Base-by-base conservation (phyloP, 2,797 vertebrate genomes). In the Phaenicophaeus curvirostris region DNA sequence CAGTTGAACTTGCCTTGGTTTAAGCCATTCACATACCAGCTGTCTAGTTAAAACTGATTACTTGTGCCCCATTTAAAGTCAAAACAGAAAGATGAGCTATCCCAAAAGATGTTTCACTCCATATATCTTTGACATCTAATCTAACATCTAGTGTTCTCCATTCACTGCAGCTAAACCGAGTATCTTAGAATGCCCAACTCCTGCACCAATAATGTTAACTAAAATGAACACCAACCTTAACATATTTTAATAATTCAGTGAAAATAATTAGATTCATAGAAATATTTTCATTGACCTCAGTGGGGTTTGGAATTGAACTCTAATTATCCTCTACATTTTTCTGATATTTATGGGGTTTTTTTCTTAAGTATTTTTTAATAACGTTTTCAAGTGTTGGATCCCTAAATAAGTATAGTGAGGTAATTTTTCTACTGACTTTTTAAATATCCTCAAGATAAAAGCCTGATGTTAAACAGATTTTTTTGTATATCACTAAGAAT, bases 51-150 rank as follows among this genome's bases (percentile, higher is more conserved):
- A 91, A 91, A 73, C 75, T 79, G 82, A 85, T 91, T 92, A 89
- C 82, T 87, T 89, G 41, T 95, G 72, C 75, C 55, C 75, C 71
- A 87, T 91, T 96, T 94, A 85, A 87, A 94, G 51, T 82, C 63
- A 85, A 91, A 91, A 76, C 48, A 85, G 59, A 89, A 94, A 89
- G 48, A 94, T 80, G 79, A 83, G 28, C 41, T 78, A 48, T 93
- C 78, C 48, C 57, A 63, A 77, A 95, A 91, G 82, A 66, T 73
- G 18, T 62, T 33, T 89, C n/a, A 76, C n/a, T 73, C 54, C 67
- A 55, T 74, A 44, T 33, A 85, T 89, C 59, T 87, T 73, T 73
- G 63, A 69, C 16, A 79, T 73, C 42, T 87, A 85, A 82, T 69
- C 55, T 85, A 82, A 20, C 72, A 39, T 87, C 91, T 84, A 81